Evolutionary conservation across 2,797 vertebrate genomes (phyloP), one percentile per base, ranked within the genome.

Genomic region (Lerista edwardsae): DNA sequence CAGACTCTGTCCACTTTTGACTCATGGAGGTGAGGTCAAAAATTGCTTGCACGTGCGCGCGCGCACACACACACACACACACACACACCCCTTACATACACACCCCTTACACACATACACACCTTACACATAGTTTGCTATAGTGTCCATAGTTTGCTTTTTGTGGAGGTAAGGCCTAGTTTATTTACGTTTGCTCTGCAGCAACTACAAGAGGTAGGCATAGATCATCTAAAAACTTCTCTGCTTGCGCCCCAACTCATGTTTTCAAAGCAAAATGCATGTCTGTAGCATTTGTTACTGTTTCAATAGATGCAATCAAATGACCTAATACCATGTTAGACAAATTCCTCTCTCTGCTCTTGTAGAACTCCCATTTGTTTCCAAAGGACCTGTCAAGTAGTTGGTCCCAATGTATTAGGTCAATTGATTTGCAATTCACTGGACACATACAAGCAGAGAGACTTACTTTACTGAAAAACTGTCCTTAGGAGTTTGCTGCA

Each of bases 201-300:
- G 94, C 93, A 94, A 90, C 91, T 93, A 85, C 84, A 94, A 94
- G 96, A 97, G 96, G 96, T 97, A 97, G 96, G 95, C 95, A 91
- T 94, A 89, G 92, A 95, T 92, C 93, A 92, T 87, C 92, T 94
- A 87, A 92, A 75, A 89, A 95, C 95, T 95, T 95, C 94, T 95
- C 91, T 89, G 87, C 86, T 88, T 84, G 92, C 83, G 83, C 94
- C 91, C 87, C 69, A 0, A 62, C 69, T 84, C 27, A 69, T 1
- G 79, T 90, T 76, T 71, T 75, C 55, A 3, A 87, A 61, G 41
- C 80, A 36, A 84, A 64, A 71, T 79, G n/a, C 76, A 87, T 34
- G 84, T 79, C 59, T 67, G 55, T 61, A 78, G 78, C 59, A 19
- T 34, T 55, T 80, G 82, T 67, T 71, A 87, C 25, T 36, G 65